Conservation (phyloP, 2,888 invertebrate genomes). For the Emmelina monodactyla region DNA sequence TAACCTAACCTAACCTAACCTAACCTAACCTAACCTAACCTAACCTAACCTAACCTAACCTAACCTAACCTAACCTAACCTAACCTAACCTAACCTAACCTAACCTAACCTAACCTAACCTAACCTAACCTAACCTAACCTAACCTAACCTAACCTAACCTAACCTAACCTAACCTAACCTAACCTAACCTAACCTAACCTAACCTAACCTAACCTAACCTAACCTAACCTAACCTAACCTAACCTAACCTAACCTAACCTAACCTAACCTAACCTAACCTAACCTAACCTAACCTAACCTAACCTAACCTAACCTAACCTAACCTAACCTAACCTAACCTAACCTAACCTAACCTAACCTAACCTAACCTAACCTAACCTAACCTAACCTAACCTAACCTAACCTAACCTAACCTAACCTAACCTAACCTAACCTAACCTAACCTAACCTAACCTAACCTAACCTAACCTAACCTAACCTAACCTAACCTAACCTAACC, state of each 20-base stretch:
- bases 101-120: slow-evolving; percentile 21
- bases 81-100: slow-evolving; percentile 16
- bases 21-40: slow-evolving; percentile 16
- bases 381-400: slow-evolving; percentile 7
- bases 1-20: slow-evolving; percentile 16
- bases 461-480: slow-evolving; percentile 12
- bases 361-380: slow-evolving; percentile 4
- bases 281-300: slow-evolving; percentile 10
- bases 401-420: too few relatives aligned
- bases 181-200: slow-evolving; percentile 15
- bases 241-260: slow-evolving; percentile 14
- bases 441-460: slow-evolving; percentile 12
- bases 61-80: slow-evolving; percentile 13
- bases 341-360: slow-evolving; percentile 7
- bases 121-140: slow-evolving; percentile 21
- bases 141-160: slow-evolving; percentile 17
- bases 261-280: slow-evolving; percentile 8
- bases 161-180: slow-evolving; percentile 11
- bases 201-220: slow-evolving; percentile 17
- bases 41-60: slow-evolving; percentile 16
- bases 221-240: slow-evolving; percentile 15
- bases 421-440: slow-evolving; percentile 13
- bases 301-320: slow-evolving; percentile 11
- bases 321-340: too few relatives aligned
- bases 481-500: slow-evolving; percentile 10